A percentile compares a stretch with the other conserved stretches of the same genome.
These are phyloP conservation scores for Odontothrips loti DNA, from an alignment of 2,888 invertebrate genomes.

Conservation along the genomic window DNA sequence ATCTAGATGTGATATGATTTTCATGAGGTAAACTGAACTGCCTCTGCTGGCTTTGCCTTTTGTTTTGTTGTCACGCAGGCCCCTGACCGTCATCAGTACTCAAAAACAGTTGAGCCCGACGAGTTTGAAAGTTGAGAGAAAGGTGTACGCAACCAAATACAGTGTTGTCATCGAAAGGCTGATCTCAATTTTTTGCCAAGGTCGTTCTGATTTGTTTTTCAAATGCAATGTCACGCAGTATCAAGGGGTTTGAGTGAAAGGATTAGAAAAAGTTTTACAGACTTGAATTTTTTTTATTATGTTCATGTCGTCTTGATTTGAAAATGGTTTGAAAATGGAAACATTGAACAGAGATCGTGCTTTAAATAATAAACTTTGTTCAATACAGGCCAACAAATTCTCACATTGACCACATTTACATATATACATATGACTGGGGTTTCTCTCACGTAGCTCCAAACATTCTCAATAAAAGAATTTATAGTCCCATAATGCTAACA, in stretches of 20 bases:
- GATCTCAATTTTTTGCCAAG: background rate
- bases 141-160: background rate
- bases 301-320: slow-evolving; percentile 25
- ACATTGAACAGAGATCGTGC: slow-evolving; percentile 26
- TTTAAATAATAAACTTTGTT: slow-evolving; percentile 24
- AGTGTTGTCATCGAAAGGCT: background rate
- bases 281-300: slow-evolving; percentile 25
- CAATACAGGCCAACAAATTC: slow-evolving; percentile 22
- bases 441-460: slow-evolving; percentile 21
- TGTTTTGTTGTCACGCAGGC: background rate
- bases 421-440: slow-evolving; percentile 26
- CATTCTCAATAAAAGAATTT: slow-evolving; percentile 22
- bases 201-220: too few relatives aligned
- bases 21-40: slow-evolving; percentile 1
- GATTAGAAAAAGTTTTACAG: background rate
- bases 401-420: slow-evolving; percentile 26
- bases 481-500: slow-evolving; percentile 23
- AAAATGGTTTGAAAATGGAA: slow-evolving; percentile 27
- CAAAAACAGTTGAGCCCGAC: background rate
- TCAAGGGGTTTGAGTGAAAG: background rate
- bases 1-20: background rate
- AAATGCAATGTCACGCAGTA: background rate
- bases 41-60: background rate
- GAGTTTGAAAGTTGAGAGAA: background rate
- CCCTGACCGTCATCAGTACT: background rate